Evolutionary conservation across 2,888 invertebrate species (phyloP).

Genomic region (Synanthedon formicaeformis): DNA sequence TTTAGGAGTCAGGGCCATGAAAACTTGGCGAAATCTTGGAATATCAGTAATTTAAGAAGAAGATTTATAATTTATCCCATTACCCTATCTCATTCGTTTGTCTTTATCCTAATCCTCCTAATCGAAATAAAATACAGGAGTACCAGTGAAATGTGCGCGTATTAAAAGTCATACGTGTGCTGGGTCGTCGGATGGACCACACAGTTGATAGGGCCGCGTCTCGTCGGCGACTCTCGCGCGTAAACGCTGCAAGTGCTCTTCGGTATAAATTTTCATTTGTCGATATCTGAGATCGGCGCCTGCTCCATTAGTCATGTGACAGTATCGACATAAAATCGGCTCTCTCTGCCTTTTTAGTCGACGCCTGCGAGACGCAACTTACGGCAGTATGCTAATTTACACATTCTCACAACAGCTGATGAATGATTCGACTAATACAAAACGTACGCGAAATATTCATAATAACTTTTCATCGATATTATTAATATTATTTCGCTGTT

Average conservation of each 20-base stretch:
- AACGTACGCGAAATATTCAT: conserved; percentile 1
- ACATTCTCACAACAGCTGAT: conserved; percentile 46
- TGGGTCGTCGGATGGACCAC: neutral
- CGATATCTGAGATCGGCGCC: conserved; percentile 67
- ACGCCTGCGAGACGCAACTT: conserved; percentile 41
- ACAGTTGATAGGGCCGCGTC: neutral
- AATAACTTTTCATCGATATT: neutral
- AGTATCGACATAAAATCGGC: conserved; percentile 63
- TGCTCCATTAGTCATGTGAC: conserved; percentile 69
- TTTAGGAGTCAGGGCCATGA: neutral
- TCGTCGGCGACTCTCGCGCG: neutral
- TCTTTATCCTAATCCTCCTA: too few species aligned
- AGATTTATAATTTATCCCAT: too few species aligned
- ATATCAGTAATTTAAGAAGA: too few species aligned
- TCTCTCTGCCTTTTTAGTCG: conserved; percentile 39
- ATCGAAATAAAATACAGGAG: too few species aligned
- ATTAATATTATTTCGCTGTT: too few species aligned
- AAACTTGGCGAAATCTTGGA: neutral
- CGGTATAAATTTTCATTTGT: conserved; percentile 50
- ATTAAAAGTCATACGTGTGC: too few species aligned
- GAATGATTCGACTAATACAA: conserved; percentile 37
- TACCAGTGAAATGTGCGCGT: too few species aligned
- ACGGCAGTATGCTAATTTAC: conserved; percentile 52
- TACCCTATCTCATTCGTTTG: too few species aligned
- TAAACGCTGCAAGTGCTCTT: neutral